phyloP scores from a whole-genome alignment of 2,888 invertebrate genomes.

The Lamellibrachia columna region DNA sequence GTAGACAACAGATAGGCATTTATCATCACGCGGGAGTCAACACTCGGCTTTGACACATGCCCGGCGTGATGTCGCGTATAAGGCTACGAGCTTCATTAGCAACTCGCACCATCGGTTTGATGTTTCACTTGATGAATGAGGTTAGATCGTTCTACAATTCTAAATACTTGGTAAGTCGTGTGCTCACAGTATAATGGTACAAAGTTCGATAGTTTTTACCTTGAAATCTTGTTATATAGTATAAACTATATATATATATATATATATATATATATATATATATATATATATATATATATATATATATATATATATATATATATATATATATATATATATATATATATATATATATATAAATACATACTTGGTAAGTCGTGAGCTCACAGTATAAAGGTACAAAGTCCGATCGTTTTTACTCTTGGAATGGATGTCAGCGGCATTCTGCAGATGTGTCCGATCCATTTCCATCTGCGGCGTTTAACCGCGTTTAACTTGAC shows the following conservation, averaged over 20 bases:
- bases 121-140: not conserved
- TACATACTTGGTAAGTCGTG: not conserved
- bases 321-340: no score
- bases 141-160: not conserved
- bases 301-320: no score
- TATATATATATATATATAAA: no score
- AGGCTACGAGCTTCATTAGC: not conserved
- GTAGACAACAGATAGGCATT: not conserved
- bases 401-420: not conserved
- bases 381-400: not conserved
- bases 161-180: not conserved
- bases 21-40: not conserved
- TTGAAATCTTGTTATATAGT: not conserved
- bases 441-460: no score
- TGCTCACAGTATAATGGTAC: not conserved
- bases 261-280: no score
- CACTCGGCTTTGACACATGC: not conserved
- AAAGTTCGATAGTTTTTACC: not conserved
- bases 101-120: not conserved
- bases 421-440: no score
- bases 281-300: no score
- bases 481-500: no score
- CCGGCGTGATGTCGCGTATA: not conserved
- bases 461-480: no score
- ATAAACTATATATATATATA: no score